phyloP scores from a whole-genome alignment of 1,140 invertebrate genomes.

The Subanguina moxae region DNA sequence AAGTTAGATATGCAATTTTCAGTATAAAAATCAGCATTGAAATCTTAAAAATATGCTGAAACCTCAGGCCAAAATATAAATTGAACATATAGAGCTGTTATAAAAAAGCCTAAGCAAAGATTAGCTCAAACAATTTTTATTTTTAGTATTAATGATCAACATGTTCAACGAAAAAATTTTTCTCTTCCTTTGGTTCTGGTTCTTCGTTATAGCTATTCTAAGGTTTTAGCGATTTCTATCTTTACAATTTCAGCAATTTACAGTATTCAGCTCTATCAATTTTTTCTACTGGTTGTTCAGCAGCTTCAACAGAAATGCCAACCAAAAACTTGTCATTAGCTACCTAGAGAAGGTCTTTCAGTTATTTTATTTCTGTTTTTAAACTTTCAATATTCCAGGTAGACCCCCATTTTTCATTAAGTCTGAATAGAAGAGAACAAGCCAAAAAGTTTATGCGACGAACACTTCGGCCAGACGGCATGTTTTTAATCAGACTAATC shows the following conservation, averaged over 20 bases:
- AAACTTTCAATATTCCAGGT: constrained; percentile 34
- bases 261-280: constrained; percentile 29
- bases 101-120: too few species aligned
- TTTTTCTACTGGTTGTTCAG: constrained; percentile 39
- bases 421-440: constrained; percentile 32
- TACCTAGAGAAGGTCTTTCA: constrained; percentile 39
- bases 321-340: constrained; percentile 36
- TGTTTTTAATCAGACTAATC: constrained; percentile 58
- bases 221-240: constrained; percentile 22
- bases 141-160: constrained; percentile 58
- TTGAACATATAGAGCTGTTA: too few species aligned
- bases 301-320: constrained; percentile 20
- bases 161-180: constrained; percentile 63
- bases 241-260: constrained; percentile 10
- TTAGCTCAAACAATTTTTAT: too few species aligned
- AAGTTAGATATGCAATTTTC: too few species aligned
- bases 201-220: constrained; percentile 43
- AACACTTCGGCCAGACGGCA: constrained; percentile 58
- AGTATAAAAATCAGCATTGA: too few species aligned
- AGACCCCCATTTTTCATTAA: constrained; percentile 39
- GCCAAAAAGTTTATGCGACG: constrained; percentile 44
- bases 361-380: neutral
- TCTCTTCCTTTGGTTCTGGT: constrained; percentile 59
- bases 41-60: too few species aligned
- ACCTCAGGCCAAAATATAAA: too few species aligned